phyloP scores from a whole-genome alignment of 2,113 vertebrate genomes.

The Ondatra zibethicus region DNA sequence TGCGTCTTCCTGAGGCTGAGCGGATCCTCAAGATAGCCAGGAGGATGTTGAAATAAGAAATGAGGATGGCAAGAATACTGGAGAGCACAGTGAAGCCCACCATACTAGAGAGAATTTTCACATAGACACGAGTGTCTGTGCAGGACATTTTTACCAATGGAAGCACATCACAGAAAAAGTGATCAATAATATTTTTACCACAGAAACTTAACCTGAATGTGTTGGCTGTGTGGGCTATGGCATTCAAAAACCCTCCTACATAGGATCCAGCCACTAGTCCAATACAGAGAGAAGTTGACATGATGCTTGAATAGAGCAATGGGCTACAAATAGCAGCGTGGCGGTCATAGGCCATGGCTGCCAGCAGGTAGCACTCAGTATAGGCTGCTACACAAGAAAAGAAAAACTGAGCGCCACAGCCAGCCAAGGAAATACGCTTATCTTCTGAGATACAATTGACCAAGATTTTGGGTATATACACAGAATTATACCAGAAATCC shows the following conservation, averaged over 20 bases:
- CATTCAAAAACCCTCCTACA: conserved; percentile 56
- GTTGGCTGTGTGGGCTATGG: conserved; percentile 62
- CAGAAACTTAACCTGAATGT: conserved; percentile 74
- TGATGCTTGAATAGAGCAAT: conserved; percentile 49
- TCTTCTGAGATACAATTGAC: conserved; percentile 64
- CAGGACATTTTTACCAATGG: conserved; percentile 79
- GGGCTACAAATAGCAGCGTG: conserved; percentile 55
- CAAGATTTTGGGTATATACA: conserved; percentile 75
- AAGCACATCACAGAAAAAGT: conserved; percentile 77
- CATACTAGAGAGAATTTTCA: conserved; percentile 60
- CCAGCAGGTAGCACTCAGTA: conserved; percentile 71
- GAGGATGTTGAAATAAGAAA: conserved; percentile 74
- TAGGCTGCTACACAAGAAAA: conserved; percentile 60
- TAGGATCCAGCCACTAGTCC: conserved; percentile 65
- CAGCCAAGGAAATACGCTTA: conserved; percentile 69
- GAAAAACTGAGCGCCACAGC: conserved; percentile 74
- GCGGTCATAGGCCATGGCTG: conserved; percentile 59
- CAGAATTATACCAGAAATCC: conserved; percentile 78
- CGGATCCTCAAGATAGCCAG: conserved; percentile 58
- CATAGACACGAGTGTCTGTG: conserved; percentile 57
- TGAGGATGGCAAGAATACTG: conserved; percentile 48
- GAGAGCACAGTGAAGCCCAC: conserved; percentile 69
- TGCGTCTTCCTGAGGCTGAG: background rate
- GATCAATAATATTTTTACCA: conserved; percentile 63
- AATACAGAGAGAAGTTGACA: conserved; percentile 67